phyloP scores from a whole-genome alignment of 2,113 vertebrate species.

The Heloderma charlesbogerti region DNA sequence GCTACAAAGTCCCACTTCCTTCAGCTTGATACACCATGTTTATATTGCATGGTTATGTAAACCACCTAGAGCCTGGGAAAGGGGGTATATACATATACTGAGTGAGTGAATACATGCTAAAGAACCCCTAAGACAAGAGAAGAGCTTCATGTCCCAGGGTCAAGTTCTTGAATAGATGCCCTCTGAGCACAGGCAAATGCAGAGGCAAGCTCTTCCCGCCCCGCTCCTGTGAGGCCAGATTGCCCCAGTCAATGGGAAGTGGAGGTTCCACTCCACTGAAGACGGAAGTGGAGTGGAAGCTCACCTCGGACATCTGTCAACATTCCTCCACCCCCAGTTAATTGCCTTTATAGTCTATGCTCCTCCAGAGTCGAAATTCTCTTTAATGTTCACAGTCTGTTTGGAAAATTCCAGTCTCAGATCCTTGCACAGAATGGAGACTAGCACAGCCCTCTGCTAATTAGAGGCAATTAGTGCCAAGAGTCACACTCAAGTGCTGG shows the following conservation, averaged over 20 bases:
- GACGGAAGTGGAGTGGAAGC: neutral
- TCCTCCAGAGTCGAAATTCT: neutral
- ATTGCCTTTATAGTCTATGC: neutral
- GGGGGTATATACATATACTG: neutral
- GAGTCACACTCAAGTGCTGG: neutral
- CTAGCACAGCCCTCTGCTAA: constrained; percentile 14
- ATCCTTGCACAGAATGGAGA: neutral
- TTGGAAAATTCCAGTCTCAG: constrained; percentile 24
- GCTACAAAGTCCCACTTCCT: no score
- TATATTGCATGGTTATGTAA: neutral
- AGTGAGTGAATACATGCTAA: no score
- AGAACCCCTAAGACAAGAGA: no score
- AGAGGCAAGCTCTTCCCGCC: no score
- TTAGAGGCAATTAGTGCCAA: constrained; percentile 21
- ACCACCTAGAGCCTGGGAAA: neutral
- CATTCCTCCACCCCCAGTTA: rapidly evolving
- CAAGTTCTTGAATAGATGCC: no score
- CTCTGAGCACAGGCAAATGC: no score
- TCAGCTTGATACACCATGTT: no score
- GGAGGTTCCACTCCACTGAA: no score
- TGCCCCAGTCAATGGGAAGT: no score
- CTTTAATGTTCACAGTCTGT: neutral
- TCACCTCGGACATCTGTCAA: neutral
- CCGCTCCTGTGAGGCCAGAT: no score
- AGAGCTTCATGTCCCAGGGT: no score